Evolutionary conservation across 1,140 invertebrate genomes (phyloP), one percentile per base, ranked within the genome.

Genomic region (Lanistes nyassanus): DNA sequence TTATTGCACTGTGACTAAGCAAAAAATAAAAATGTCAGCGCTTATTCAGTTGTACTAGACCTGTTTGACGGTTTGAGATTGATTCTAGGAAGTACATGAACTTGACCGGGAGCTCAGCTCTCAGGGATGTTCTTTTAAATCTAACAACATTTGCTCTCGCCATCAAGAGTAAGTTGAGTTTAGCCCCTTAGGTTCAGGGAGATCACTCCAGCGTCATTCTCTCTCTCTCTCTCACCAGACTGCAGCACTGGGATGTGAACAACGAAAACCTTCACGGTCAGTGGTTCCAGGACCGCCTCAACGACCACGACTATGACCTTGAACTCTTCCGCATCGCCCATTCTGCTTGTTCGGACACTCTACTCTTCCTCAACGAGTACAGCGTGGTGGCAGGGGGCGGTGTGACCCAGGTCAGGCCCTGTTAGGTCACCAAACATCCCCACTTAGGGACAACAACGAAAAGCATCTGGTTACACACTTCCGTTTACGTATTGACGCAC

Each of bases 361-460:
- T 74, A 42, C 75, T 86, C 39, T 86, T 85, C 74, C 72, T 86
- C 19, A 86, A 86, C 56, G 85, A 86, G 19, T 84, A 80, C 71
- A 74, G 71, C 65, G 75, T 85, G 4, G 75, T 86, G 1, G 73
- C 75, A 9, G 37, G 58, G 11, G 68, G 71, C 0, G 29, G 31
- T 1, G 11, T 26, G 5, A 83, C 83, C 29, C 74, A 78, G 73
- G 85, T 85, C 78, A 62, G 65, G 74, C 23, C 5, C 39, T 42
- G 39, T 13, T 42, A 42, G n/a, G n/a, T n/a, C n/a, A n/a, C n/a
- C n/a, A n/a, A n/a, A n/a, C n/a, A n/a, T n/a, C n/a, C n/a, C n/a
- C n/a, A n/a, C n/a, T n/a, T n/a, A n/a, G n/a, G n/a, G n/a, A n/a
- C n/a, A n/a, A n/a, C n/a, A n/a, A n/a, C n/a, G n/a, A n/a, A n/a